Base-by-base conservation (phyloP, 1,140 invertebrate species). In the Monochamus saltuarius region DNA sequence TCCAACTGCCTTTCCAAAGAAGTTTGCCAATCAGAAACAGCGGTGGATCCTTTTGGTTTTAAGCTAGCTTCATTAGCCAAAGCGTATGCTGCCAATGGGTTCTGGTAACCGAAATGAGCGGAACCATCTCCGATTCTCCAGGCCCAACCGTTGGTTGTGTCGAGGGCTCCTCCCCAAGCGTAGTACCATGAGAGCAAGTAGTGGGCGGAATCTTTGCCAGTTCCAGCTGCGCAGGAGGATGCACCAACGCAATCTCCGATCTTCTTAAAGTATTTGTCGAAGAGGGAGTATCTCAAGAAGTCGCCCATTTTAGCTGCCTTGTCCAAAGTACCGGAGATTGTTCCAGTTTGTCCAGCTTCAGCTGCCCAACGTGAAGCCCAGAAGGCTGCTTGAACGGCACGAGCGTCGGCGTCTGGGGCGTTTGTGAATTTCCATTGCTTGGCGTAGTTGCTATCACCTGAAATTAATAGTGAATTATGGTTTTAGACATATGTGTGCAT, bases 181-280 rank as follows among this genome's bases (percentile, higher is more conserved):
- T 59, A 59, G 46, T 66, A 66, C 64, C 64, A 66, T 17, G 22
- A 52, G 40, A 66, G 54, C 13, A 66, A 46, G 35, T 66, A 66
- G 56, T 66, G 64, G 34, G 64, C 64, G 39, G 59, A 59, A 19
- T 62, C 64, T 40, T 66, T 66, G 50, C 64, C 64, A 13, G 46
- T 42, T 37, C 59, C 64, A 17, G 37, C 64, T 2, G 35, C 40
- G 34, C 64, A 66, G 1, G 14, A n/a, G 17, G 29, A 19, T 10
- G 64, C 46, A 3, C 51, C 39, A 53, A 59, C 43, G 60, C 64
- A 66, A 53, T 66, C 59, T 34, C 64, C 64, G 13, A 66, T 66
- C 51, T 59, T 62, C 60, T 66, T 66, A 39, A 66, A 66, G 56
- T 66, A 66, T 51, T 66, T 66, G 56, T 66, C 64, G 49, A 66